Conservation (phyloP, 2,113 vertebrate species). For the Anoplopoma fimbria region DNA sequence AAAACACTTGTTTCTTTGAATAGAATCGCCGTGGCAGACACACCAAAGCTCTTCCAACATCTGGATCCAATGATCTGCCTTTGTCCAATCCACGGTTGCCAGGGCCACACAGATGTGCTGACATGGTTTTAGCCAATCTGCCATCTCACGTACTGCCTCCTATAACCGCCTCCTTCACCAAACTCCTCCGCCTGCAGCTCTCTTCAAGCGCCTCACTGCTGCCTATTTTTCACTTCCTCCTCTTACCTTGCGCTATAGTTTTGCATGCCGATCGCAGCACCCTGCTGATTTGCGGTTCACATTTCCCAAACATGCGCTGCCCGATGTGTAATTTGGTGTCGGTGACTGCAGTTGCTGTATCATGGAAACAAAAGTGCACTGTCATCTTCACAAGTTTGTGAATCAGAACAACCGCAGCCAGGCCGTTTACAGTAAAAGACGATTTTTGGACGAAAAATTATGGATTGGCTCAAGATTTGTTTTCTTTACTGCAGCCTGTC, state of each 20-base stretch:
- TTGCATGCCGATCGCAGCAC: slow-evolving; percentile 28
- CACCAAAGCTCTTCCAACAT: slow-evolving; percentile 60
- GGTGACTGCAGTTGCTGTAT: slow-evolving; percentile 43
- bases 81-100: slow-evolving; percentile 50
- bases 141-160: slow-evolving; percentile 57
- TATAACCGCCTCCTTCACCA: slow-evolving; percentile 45
- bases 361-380: slow-evolving; percentile 57
- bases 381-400: slow-evolving; percentile 64
- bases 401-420: slow-evolving; percentile 63
- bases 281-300: slow-evolving; percentile 44
- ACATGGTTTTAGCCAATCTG: slow-evolving; percentile 65
- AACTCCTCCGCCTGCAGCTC: slow-evolving; percentile 31
- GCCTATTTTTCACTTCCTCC: not conserved
- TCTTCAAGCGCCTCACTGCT: no score
- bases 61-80: slow-evolving; percentile 68
- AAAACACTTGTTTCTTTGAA: slow-evolving; percentile 43
- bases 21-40: slow-evolving; percentile 15
- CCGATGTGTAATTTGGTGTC: slow-evolving; percentile 50
- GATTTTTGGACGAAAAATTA: slow-evolving; percentile 1
- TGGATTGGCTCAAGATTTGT: slow-evolving; percentile 20
- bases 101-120: slow-evolving; percentile 77
- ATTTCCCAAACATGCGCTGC: slow-evolving; percentile 52
- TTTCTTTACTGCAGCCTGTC: slow-evolving; percentile 11
- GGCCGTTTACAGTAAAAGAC: slow-evolving; percentile 59
- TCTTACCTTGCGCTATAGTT: slow-evolving; percentile 5